These are phyloP conservation scores for Eutolmus rufibarbis DNA, from an alignment of 2,888 invertebrate genomes.

Conservation along the genomic window DNA sequence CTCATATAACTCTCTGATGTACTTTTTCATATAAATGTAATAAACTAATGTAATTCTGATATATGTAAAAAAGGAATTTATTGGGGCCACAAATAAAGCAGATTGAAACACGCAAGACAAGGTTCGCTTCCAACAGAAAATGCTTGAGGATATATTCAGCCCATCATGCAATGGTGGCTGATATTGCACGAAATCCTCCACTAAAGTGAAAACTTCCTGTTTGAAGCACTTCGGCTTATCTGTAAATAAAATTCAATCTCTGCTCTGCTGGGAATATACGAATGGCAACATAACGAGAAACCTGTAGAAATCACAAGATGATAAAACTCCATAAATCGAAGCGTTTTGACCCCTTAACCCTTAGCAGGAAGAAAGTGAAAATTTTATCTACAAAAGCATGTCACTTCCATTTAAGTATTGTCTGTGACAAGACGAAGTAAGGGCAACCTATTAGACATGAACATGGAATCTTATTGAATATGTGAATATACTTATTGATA, in stretches of 20 bases:
- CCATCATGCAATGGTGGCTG: background rate
- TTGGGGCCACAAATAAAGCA: background rate
- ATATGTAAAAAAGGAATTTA: background rate
- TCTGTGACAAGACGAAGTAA: background rate
- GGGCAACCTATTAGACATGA: background rate
- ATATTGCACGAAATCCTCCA: background rate
- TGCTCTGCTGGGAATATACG: background rate
- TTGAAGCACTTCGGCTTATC: background rate
- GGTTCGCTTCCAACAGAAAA: background rate
- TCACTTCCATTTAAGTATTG: background rate
- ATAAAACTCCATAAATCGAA: conserved; percentile 22
- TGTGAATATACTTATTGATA: background rate
- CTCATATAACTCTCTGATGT: too few relatives aligned
- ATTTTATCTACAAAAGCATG: conserved; percentile 9
- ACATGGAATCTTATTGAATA: conserved; percentile 5
- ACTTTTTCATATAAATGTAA: too few relatives aligned
- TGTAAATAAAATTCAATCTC: conserved; percentile 21
- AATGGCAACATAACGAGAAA: background rate
- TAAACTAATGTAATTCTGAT: background rate
- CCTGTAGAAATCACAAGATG: background rate
- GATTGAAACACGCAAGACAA: background rate
- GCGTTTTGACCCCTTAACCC: conserved; percentile 20
- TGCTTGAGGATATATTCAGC: background rate
- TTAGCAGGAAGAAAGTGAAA: conserved; percentile 30
- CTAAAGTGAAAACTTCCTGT: conserved; percentile 12